Conservation (phyloP, 2,888 invertebrate species). For the Tetrapedia diversipes region DNA sequence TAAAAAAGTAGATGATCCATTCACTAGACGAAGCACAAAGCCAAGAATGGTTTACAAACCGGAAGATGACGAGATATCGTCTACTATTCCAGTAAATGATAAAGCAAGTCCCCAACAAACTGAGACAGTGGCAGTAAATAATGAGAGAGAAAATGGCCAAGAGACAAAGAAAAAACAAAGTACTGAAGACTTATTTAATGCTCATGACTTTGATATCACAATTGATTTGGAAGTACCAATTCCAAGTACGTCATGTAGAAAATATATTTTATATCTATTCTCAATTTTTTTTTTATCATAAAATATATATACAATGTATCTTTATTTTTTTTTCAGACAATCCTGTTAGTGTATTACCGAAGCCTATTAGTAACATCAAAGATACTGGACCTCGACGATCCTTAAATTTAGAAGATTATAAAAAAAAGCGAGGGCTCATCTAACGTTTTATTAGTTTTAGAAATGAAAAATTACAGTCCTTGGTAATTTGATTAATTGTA, state of each 20-base stretch:
- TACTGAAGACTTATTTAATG: conserved; percentile 86
- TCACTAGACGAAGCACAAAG: conserved; percentile 94
- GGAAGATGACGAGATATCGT: conserved; percentile 79
- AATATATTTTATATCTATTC: conserved; percentile 15
- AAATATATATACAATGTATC: conserved; percentile 4
- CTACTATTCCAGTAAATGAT: conserved; percentile 51
- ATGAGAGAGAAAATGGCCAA: conserved; percentile 79
- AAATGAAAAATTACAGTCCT: conserved; percentile 38
- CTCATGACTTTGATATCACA: conserved; percentile 97
- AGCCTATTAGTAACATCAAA: conserved; percentile 89
- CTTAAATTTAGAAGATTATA: conserved; percentile 95
- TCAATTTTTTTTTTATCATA: neutral
- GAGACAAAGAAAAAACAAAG: conserved; percentile 77
- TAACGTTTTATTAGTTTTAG: conserved; percentile 80
- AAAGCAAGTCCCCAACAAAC: conserved; percentile 60
- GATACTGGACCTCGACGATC: conserved; percentile 93
- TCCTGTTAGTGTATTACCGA: conserved; percentile 89
- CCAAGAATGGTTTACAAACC: conserved; percentile 93
- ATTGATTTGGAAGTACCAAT: conserved; percentile 95
- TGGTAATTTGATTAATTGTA: conserved; percentile 51
- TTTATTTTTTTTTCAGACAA: conserved; percentile 84
- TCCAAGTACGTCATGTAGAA: conserved; percentile 86
- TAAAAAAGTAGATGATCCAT: conserved; percentile 92
- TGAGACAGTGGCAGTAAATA: conserved; percentile 71
- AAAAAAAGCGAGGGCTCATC: conserved; percentile 95